Evolutionary conservation across 2,797 vertebrate genomes (phyloP), one percentile per base, ranked within the genome.

Genomic region (Scleropages formosus): DNA sequence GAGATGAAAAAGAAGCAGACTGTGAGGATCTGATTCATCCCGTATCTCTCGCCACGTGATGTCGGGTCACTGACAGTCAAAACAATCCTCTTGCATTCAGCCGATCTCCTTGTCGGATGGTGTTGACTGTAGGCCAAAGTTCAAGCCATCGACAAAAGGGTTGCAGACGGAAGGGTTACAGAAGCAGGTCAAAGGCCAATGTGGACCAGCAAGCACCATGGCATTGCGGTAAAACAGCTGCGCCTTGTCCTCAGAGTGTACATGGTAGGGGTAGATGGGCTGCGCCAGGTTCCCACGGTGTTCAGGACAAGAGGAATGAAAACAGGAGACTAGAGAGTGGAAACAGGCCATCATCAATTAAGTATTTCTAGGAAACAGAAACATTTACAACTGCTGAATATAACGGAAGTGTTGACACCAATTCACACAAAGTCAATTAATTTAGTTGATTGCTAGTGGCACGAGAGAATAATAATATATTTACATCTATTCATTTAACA

Each of bases 221-320:
- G 2, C 56, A 18, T 56, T 53, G 12, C 56, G 53, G 12, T n/a
- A 10, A 8, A 18, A 47, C 67, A 8, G 26, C 68, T 56, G 70
- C 67, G 70, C 67, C 67, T 53, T 47, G 26, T 26, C 8, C 15
- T 26, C 49, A 26, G 68, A 9, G 18, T 44, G 70, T 27, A 70
- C 46, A 53, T 22, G 20, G 12, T 31, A 3, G 8, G 44, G 63
- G 31, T 9, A 20, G 39, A 65, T 44, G 27, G n/a, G 22, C 67
- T 69, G 49, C 3, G 22, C 22, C 13, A 27, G 12, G 53, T 70
- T 70, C 68, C 68, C 68, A 53, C 68, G 27, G 68, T n/a, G 49
- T 26, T 65, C 68, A 47, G 9, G 47, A 70, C 56, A 15, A 24
- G 11, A 26, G 68, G 47, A 70, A 70, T 70, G 68, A 70, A 70